These are phyloP conservation scores for Neoitamus cyanurus DNA, from an alignment of 2,888 invertebrate species.

Conservation along the genomic window DNA sequence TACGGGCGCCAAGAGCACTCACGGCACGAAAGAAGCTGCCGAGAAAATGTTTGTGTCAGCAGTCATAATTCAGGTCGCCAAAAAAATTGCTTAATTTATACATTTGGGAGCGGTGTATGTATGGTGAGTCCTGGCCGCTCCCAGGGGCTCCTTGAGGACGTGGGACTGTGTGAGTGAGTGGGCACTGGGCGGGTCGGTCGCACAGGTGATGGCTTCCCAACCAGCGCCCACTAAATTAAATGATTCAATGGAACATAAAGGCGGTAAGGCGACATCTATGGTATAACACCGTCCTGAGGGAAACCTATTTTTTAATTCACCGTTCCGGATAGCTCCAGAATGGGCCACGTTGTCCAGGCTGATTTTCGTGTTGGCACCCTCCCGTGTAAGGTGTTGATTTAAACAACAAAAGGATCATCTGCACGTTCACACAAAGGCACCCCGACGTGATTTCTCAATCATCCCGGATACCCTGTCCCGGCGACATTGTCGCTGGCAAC, in stretches of 20 bases:
- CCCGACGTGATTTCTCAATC: neutral
- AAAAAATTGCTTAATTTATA: neutral
- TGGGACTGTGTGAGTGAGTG: neutral
- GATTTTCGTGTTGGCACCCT: neutral
- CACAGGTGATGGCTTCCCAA: neutral
- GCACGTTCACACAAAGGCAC: neutral
- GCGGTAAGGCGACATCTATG: neutral
- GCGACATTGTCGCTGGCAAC: neutral
- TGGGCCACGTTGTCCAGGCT: neutral
- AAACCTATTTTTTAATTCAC: neutral
- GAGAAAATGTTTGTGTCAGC: neutral
- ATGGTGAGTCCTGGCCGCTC: too few relatives aligned
- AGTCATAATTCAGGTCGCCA: neutral
- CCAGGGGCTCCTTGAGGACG: neutral
- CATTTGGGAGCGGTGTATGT: neutral
- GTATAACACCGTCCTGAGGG: neutral
- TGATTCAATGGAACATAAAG: neutral
- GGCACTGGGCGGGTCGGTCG: neutral
- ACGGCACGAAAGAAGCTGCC: neutral
- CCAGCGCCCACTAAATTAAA: neutral
- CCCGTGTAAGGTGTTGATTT: neutral
- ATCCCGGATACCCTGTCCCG: neutral
- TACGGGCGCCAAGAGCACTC: neutral
- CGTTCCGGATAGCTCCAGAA: neutral
- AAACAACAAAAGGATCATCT: slow-evolving; percentile 1